Conservation (phyloP, 2,888 invertebrate genomes). For the Lasius platythorax region DNA sequence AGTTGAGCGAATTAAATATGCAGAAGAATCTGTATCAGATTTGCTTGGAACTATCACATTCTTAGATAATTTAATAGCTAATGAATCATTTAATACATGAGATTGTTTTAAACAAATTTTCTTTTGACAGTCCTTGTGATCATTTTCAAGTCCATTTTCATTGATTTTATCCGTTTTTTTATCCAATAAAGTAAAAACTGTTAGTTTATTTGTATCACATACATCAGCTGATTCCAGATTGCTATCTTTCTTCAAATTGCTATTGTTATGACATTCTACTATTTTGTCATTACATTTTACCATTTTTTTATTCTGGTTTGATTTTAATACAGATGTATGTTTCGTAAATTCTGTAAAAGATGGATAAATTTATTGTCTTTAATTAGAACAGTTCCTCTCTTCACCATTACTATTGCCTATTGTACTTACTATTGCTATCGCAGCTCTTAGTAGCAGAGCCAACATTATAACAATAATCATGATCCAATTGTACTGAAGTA, state of each 20-base stretch:
- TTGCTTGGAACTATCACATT: conserved; percentile 17
- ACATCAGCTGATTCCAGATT: conserved; percentile 85
- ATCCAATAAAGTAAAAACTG: conserved; percentile 25
- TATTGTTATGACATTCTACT: conserved; percentile 66
- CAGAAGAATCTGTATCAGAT: conserved; percentile 32
- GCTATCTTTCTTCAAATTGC: conserved; percentile 84
- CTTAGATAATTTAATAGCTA: background rate
- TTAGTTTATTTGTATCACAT: conserved; percentile 82
- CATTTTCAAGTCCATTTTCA: background rate
- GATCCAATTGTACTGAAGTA: conserved; percentile 87
- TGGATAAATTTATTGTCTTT: conserved; percentile 50
- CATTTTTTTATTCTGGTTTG: conserved; percentile 55
- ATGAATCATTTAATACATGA: conserved; percentile 14
- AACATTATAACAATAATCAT: conserved; percentile 87
- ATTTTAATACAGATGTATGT: conserved; percentile 12
- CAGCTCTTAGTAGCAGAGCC: conserved; percentile 69
- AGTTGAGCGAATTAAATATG: conserved; percentile 78
- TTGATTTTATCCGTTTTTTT: background rate
- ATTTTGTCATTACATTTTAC: conserved; percentile 43
- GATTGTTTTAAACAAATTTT: conserved; percentile 11
- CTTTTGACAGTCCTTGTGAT: background rate
- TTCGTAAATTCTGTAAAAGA: conserved; percentile 25
- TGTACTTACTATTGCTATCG: conserved; percentile 74
- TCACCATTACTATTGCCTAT: conserved; percentile 71
- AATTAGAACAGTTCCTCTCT: conserved; percentile 65